Base-by-base conservation (phyloP, 1,140 invertebrate genomes). In the Pollicipes pollicipes region DNA sequence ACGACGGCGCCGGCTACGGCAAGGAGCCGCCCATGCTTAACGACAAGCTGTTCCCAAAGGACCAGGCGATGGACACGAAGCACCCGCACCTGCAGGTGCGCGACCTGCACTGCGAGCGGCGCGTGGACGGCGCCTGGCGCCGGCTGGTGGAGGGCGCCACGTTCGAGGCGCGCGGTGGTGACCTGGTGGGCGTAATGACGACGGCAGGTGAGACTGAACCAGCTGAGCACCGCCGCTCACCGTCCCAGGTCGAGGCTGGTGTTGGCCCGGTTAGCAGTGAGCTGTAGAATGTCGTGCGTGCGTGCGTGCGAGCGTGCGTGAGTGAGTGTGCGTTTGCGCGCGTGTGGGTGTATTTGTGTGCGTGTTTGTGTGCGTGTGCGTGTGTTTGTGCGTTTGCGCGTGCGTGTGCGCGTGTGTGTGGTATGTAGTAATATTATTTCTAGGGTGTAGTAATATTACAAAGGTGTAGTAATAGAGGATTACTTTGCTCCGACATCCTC, bases 151-250 rank as follows among this genome's bases (percentile, higher is more conserved):
- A 88, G 69, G 86, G 87, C 24, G 82, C 93, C 16, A 87, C 87
- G 1, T 84, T 93, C 73, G 90, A 97, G 79, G 90, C 90, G 10
- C 87, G 88, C 71, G 93, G 90, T 0, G 92, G 91, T 10, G 94
- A 97, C 81, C 85, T 96, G 24, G 79, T 97, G 70, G 91, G 91
- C 0, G 83, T 97, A 21, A 88, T 97, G 86, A 86, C 93, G 0
- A 96, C 93, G 0, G 80, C 78, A 68, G 82, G 83, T 84, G 75
- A 80, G 77, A n/a, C n/a, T n/a, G n/a, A n/a, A n/a, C n/a, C n/a
- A n/a, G n/a, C n/a, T 74, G 35, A 28, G 37, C 3, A 4, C 26
- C 35, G 30, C 24, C 35, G 69, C 27, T 35, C 35, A 35, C 6
- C 35, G 17, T 8, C 6, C 35, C 35, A 35, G 35, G 17, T 8